Conservation (phyloP, 2,888 invertebrate genomes). For the Drosophila robusta region DNA sequence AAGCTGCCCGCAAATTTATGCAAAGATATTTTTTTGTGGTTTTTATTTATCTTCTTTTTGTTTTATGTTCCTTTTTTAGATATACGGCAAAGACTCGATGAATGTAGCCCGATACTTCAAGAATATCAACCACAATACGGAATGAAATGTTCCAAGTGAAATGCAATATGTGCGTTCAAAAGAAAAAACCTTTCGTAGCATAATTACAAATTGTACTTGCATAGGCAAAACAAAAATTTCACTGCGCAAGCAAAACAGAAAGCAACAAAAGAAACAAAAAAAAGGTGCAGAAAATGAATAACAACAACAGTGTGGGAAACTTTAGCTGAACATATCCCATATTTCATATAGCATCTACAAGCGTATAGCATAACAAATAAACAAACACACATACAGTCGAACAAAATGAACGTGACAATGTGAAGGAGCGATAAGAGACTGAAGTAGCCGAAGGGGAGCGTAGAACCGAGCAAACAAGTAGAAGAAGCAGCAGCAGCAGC, state of each 20-base stretch:
- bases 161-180: conserved; percentile 68
- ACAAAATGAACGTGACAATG: conserved; percentile 38
- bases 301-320: conserved; percentile 41
- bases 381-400: conserved; percentile 25
- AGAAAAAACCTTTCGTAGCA: conserved; percentile 46
- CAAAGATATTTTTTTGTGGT: conserved; percentile 44
- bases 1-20: conserved; percentile 71
- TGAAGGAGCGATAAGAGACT: conserved; percentile 5
- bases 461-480: conserved; percentile 18
- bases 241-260: conserved; percentile 19
- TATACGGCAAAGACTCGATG: conserved; percentile 13
- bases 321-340: conserved; percentile 41
- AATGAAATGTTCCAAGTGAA: conserved; percentile 22
- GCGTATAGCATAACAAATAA: conserved; percentile 38
- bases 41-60: background rate
- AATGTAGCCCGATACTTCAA: conserved; percentile 20
- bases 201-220: conserved; percentile 64
- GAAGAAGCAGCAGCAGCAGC: conserved; percentile 5
- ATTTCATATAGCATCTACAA: conserved; percentile 24
- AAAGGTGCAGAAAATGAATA: background rate
- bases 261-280: too few relatives aligned
- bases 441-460: conserved; percentile 6
- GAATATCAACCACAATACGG: conserved; percentile 28
- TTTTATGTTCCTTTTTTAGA: conserved; percentile 2
- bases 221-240: conserved; percentile 35